Conservation (phyloP, 2,797 vertebrate species). For the Allobates femoralis region DNA sequence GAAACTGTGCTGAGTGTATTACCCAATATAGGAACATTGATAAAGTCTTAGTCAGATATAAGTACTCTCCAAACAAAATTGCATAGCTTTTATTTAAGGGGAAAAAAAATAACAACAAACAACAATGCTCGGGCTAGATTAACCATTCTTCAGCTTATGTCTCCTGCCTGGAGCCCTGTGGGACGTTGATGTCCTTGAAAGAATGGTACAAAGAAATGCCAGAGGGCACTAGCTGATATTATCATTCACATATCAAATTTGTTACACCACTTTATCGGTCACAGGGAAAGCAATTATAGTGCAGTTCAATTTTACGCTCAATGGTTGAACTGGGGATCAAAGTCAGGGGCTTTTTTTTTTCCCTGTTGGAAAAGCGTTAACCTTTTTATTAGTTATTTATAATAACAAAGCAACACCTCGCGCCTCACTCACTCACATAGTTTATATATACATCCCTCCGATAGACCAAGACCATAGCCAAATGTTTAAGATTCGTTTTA, state of each 20-base stretch:
- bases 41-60: conserved; percentile 53
- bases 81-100: conserved; percentile 61
- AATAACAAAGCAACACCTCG: conserved; percentile 66
- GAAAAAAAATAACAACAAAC: conserved; percentile 42
- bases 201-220: conserved; percentile 81
- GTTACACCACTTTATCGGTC: conserved; percentile 94
- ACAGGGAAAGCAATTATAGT: conserved; percentile 94
- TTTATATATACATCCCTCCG: not conserved
- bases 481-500: not conserved
- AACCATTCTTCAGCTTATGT: conserved; percentile 78
- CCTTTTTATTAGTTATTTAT: conserved; percentile 78
- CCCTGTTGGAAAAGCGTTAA: conserved; percentile 74
- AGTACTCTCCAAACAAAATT: conserved; percentile 59
- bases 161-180: conserved; percentile 80
- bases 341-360: conserved; percentile 74
- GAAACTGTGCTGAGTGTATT: conserved; percentile 49
- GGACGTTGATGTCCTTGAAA: conserved; percentile 85
- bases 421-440: not conserved
- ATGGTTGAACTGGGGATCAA: conserved; percentile 89
- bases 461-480: not conserved
- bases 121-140: conserved; percentile 73
- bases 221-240: conserved; percentile 86
- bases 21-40: conserved; percentile 59
- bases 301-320: conserved; percentile 90
- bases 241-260: conserved; percentile 93